phyloP scores from a whole-genome alignment of 2,797 vertebrate genomes.

The Notoglanidium macrostoma region DNA sequence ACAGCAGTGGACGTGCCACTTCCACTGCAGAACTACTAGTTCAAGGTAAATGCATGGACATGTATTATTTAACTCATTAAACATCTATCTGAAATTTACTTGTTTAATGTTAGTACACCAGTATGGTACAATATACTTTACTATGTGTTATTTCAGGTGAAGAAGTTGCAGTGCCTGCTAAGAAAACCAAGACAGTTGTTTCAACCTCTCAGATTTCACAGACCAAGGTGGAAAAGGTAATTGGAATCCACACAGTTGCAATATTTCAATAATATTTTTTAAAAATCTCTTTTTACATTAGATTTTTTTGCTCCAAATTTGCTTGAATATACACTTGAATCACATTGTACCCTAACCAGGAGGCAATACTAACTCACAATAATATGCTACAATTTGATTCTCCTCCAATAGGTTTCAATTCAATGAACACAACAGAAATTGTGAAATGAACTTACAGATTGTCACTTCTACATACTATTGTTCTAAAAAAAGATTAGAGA shows the following conservation, averaged over 20 bases:
- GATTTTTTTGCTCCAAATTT: not conserved
- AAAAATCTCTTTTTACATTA: not conserved
- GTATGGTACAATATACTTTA: not conserved
- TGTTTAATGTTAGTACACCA: not conserved
- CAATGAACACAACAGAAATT: not conserved
- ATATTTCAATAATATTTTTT: not conserved
- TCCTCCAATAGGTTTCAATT: not conserved
- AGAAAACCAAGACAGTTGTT: constrained; percentile 93
- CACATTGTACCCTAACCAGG: not conserved
- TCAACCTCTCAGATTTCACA: constrained; percentile 90
- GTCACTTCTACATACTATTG: not conserved
- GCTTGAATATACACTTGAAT: not conserved
- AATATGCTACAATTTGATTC: not conserved
- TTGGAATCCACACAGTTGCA: not conserved
- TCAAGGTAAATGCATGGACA: not conserved
- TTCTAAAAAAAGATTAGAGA: not conserved
- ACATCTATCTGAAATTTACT: not conserved
- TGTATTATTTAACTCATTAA: not conserved
- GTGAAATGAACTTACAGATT: not conserved
- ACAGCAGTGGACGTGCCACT: constrained; percentile 94
- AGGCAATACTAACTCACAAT: not conserved
- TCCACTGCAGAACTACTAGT: constrained; percentile 91
- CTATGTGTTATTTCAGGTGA: constrained; percentile 66
- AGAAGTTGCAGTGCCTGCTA: constrained; percentile 87
- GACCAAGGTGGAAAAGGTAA: constrained; percentile 88